A percentile compares a stretch with the other conserved stretches of the same genome.
Conservation (phyloP, 2,113 vertebrate species). For the Agapornis roseicollis region DNA sequence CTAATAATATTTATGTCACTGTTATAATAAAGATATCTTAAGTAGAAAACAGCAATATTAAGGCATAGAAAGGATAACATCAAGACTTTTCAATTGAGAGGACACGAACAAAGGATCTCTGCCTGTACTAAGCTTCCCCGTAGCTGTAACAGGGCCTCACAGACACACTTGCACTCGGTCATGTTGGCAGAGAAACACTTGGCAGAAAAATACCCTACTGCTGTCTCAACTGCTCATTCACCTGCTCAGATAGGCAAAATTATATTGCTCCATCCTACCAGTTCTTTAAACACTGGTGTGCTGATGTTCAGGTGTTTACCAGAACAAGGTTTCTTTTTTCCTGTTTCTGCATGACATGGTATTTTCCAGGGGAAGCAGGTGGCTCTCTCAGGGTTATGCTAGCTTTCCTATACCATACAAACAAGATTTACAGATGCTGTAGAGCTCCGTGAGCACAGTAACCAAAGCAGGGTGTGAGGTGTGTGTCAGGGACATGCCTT, state of each 20-base stretch:
- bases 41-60: background rate
- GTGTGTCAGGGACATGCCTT: background rate
- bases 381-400: background rate
- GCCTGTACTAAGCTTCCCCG: background rate
- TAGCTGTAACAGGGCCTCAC: background rate
- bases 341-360: background rate
- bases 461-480: background rate
- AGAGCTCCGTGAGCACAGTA: background rate
- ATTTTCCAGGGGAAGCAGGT: background rate
- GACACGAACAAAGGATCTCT: slow-evolving; percentile 21
- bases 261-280: accelerated
- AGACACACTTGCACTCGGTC: background rate
- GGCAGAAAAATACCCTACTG: slow-evolving; percentile 1
- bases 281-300: background rate
- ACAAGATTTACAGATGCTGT: background rate
- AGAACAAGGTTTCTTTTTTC: background rate
- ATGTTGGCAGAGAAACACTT: slow-evolving; percentile 12
- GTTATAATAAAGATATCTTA: background rate
- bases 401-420: background rate
- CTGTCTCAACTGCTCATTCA: slow-evolving; percentile 5
- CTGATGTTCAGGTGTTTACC: background rate
- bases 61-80: background rate
- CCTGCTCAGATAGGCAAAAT: slow-evolving; percentile 9
- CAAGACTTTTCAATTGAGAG: background rate
- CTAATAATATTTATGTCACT: background rate